phyloP scores from a whole-genome alignment of 2,888 invertebrate species.

The Phengaris arion region DNA sequence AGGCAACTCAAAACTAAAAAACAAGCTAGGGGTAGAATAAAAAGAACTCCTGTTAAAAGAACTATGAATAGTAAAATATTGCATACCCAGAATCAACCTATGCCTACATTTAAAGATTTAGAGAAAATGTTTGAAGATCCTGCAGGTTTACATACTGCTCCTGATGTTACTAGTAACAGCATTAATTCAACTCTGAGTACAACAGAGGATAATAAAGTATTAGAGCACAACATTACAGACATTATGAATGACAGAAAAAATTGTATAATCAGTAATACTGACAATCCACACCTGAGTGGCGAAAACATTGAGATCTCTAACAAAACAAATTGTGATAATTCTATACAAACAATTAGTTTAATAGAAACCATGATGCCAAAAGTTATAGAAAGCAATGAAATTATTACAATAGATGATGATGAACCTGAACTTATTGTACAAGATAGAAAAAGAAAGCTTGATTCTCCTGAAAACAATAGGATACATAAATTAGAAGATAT shows the following conservation, averaged over 20 bases:
- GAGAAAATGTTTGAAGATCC: conserved; percentile 30
- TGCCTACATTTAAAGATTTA: conserved; percentile 28
- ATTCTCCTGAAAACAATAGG: not conserved
- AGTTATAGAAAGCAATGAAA: not conserved
- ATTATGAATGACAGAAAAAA: not conserved
- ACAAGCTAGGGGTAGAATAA: not conserved
- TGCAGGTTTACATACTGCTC: not conserved
- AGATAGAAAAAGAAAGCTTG: not conserved
- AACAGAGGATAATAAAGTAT: not conserved
- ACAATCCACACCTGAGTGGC: not conserved
- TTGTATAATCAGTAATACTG: not conserved
- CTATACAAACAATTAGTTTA: not conserved
- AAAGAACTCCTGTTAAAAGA: conserved; percentile 5
- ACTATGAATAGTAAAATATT: not conserved
- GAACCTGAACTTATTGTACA: not conserved
- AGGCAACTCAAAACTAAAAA: conserved; percentile 4
- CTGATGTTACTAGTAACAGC: not conserved
- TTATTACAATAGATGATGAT: conserved; percentile 14
- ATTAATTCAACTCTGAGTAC: not conserved
- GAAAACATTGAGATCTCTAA: not conserved
- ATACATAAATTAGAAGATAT: not conserved
- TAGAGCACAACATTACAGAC: not conserved
- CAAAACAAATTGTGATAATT: conserved; percentile 2
- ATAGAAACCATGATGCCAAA: not conserved
- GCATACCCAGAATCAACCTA: not conserved